phyloP scores from a whole-genome alignment of 2,113 vertebrate species.

The Catharus bicknelli region DNA sequence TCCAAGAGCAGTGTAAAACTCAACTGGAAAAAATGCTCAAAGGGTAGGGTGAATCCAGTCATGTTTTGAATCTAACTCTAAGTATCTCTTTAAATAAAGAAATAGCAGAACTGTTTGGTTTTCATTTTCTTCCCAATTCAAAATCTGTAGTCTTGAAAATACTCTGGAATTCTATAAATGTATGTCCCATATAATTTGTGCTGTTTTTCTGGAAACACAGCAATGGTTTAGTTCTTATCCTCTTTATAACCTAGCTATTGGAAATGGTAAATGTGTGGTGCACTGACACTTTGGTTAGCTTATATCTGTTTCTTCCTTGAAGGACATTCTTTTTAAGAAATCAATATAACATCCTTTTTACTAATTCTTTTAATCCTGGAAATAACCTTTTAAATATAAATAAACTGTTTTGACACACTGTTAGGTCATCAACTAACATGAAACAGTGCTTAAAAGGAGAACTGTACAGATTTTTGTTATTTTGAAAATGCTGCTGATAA shows the following conservation, averaged over 20 bases:
- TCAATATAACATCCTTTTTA: neutral
- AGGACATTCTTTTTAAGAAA: conserved; percentile 65
- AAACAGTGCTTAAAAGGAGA: conserved; percentile 2
- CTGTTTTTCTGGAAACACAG: neutral
- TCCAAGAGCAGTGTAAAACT: neutral
- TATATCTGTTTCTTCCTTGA: conserved; percentile 73
- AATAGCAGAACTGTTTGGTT: neutral
- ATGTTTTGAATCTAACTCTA: neutral
- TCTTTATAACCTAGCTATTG: conserved; percentile 70
- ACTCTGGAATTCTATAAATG: neutral
- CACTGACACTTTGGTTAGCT: conserved; percentile 68
- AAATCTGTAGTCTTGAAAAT: neutral
- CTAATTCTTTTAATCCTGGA: neutral
- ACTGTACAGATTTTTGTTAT: neutral
- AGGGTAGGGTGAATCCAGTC: neutral
- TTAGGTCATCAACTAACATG: conserved; percentile 5
- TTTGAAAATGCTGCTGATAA: neutral
- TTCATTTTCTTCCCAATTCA: neutral
- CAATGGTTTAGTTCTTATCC: conserved; percentile 39
- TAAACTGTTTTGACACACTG: neutral
- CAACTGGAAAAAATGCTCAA: neutral
- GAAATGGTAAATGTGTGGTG: conserved; percentile 63
- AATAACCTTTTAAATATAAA: conserved; percentile 56
- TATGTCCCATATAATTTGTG: neutral
- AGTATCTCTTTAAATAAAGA: neutral